These are phyloP conservation scores for Masnerella sp. DNA, from an alignment of 2,888 invertebrate species.

Conservation along the genomic window DNA sequence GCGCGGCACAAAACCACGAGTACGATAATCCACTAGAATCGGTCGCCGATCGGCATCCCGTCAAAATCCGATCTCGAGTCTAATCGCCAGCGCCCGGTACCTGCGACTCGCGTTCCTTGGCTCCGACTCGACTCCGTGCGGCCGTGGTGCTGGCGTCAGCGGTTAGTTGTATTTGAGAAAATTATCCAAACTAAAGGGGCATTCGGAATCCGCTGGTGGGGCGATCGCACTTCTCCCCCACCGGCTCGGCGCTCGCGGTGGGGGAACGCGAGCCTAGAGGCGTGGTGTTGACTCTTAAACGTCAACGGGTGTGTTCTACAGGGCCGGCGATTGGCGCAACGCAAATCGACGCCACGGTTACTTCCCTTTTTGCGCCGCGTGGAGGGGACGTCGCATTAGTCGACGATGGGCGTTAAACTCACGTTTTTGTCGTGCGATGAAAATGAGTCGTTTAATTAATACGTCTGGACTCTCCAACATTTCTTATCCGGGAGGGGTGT, in stretches of 20 bases:
- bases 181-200: slow-evolving; percentile 75
- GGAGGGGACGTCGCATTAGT: slow-evolving; percentile 66
- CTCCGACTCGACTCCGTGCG: slow-evolving; percentile 51
- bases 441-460: slow-evolving; percentile 78
- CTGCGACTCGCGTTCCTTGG: slow-evolving; percentile 50
- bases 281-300: slow-evolving; percentile 57
- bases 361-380: slow-evolving; percentile 46
- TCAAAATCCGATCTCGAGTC: too few species aligned
- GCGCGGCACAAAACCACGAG: too few species aligned
- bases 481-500: slow-evolving; percentile 64
- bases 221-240: slow-evolving; percentile 46
- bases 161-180: slow-evolving; percentile 78
- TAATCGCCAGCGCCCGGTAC: neutral
- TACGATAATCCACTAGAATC: too few species aligned
- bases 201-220: slow-evolving; percentile 65
- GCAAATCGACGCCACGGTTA: slow-evolving; percentile 45
- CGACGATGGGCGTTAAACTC: slow-evolving; percentile 75
- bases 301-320: slow-evolving; percentile 64
- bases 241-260: slow-evolving; percentile 35
- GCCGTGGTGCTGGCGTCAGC: slow-evolving; percentile 74
- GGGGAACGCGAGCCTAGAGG: slow-evolving; percentile 40
- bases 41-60: too few species aligned
- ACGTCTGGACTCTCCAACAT: slow-evolving; percentile 72
- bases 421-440: slow-evolving; percentile 75
- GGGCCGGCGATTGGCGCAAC: slow-evolving; percentile 63